Percentiles rank a stretch among this genome's conserved stretches.
phyloP scores from a whole-genome alignment of 1,140 invertebrate genomes.

The Bombus huntii region DNA sequence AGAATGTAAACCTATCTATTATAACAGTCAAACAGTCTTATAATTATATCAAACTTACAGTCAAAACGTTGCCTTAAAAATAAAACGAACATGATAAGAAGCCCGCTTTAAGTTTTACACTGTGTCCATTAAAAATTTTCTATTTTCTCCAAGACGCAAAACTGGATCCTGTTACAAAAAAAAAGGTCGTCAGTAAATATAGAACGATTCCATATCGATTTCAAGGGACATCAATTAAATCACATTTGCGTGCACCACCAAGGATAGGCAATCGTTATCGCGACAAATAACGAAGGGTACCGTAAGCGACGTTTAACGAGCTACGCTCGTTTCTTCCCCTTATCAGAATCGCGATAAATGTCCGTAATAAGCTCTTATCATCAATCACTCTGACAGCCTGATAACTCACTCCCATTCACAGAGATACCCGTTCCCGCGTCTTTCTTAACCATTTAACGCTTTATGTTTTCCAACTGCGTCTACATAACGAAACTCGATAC shows the following conservation, averaged over 20 bases:
- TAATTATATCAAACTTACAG: too few species aligned
- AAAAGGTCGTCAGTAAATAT: too few species aligned
- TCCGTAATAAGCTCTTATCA: conserved; percentile 25
- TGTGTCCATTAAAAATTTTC: too few species aligned
- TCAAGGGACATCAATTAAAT: neutral
- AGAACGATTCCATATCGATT: neutral
- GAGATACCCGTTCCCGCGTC: neutral
- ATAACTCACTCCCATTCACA: conserved; percentile 31
- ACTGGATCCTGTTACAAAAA: neutral
- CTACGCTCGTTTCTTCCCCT: neutral
- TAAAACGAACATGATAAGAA: too few species aligned
- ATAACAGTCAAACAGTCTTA: too few species aligned
- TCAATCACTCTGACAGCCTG: conserved; percentile 25
- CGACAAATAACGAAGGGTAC: neutral
- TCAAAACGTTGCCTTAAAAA: too few species aligned
- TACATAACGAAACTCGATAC: neutral
- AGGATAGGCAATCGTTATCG: neutral
- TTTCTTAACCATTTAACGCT: neutral
- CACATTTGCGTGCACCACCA: neutral
- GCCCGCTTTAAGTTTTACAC: too few species aligned
- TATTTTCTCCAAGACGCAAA: too few species aligned
- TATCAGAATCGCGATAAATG: conserved; percentile 37
- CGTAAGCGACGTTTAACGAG: conserved; percentile 6
- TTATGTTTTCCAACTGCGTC: neutral
- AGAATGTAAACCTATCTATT: too few species aligned